Evolutionary conservation across 2,888 invertebrate genomes (phyloP).

Genomic region (Eutolmus rufibarbis): DNA sequence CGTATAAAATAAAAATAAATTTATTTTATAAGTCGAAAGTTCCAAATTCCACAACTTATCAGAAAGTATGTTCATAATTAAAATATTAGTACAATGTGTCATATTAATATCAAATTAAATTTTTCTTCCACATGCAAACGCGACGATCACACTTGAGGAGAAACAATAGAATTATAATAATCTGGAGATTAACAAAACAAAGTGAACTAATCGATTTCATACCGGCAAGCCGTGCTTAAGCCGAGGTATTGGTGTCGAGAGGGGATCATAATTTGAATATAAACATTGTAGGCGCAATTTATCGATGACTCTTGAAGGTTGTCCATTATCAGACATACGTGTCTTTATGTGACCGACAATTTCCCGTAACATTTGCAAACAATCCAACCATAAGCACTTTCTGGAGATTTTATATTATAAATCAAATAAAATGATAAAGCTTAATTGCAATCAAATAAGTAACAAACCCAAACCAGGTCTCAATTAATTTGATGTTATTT

Average conservation of each 20-base stretch:
- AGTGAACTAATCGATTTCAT: neutral
- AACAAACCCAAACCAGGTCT: neutral
- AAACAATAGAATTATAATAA: neutral
- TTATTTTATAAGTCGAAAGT: neutral
- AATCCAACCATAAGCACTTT: neutral
- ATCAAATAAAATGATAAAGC: neutral
- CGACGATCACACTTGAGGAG: neutral
- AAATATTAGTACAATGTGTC: neutral
- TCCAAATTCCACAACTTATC: neutral
- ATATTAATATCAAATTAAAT: neutral
- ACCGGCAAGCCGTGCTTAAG: neutral
- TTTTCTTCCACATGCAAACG: neutral
- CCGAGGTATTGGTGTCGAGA: neutral
- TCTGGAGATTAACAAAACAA: neutral
- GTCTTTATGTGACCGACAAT: neutral
- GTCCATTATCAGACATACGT: slow-evolving; percentile 12
- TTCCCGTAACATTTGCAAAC: slow-evolving; percentile 11
- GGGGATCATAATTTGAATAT: neutral
- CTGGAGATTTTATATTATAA: neutral
- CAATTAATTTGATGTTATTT: neutral
- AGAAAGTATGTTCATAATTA: neutral
- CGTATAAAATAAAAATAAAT: neutral
- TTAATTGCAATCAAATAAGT: neutral
- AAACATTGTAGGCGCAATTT: neutral
- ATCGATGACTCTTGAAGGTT: slow-evolving; percentile 22